phyloP scores from a whole-genome alignment of 2,113 vertebrate species.

The Grammomys dolichurus region DNA sequence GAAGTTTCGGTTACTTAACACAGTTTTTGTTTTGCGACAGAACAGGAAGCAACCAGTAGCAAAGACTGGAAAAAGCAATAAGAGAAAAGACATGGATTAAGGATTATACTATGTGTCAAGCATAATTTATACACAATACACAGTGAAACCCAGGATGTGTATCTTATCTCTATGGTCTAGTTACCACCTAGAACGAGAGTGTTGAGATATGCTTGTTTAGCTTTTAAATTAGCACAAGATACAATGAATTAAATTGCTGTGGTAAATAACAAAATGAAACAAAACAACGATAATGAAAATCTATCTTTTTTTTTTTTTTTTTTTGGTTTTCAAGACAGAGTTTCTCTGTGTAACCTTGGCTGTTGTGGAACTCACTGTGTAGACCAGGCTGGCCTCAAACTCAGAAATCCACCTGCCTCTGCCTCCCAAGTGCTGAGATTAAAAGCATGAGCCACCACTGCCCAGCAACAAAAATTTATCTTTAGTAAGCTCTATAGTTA shows the following conservation, averaged over 20 bases:
- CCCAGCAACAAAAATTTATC: neutral
- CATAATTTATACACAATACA: neutral
- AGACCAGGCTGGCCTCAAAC: no score
- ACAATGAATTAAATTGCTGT: neutral
- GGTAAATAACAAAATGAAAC: neutral
- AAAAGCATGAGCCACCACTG: no score
- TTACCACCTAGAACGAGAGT: neutral
- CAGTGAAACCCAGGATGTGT: neutral
- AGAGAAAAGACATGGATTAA: neutral
- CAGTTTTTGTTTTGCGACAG: neutral
- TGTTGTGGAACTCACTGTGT: no score
- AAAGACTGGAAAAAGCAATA: neutral
- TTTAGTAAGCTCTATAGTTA: neutral
- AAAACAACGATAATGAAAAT: neutral
- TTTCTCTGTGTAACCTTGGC: no score
- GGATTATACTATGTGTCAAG: neutral
- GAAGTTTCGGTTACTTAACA: neutral
- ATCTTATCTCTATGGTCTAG: conserved; percentile 10
- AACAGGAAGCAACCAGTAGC: neutral
- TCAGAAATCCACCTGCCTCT: no score
- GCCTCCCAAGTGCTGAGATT: no score
- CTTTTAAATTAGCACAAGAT: conserved; percentile 32
- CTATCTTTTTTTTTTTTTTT: neutral
- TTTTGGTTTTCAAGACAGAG: no score
- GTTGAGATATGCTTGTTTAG: neutral